Conservation (phyloP, 2,888 invertebrate genomes). For the Agrochola circellaris region DNA sequence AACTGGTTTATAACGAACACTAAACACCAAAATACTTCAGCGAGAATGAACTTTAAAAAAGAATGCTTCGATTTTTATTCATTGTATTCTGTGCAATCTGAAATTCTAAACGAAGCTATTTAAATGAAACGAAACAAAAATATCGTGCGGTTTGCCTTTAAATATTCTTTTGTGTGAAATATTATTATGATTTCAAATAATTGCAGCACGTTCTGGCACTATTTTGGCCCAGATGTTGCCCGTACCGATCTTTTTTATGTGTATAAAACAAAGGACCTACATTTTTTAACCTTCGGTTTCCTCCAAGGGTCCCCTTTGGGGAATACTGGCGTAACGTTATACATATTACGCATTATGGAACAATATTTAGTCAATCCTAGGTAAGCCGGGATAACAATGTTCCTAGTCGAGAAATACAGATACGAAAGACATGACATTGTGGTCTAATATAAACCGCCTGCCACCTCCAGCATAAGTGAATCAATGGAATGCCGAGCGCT, state of each 20-base stretch:
- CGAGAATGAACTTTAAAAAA: neutral
- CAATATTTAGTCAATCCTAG: neutral
- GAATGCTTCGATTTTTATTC: slow-evolving; percentile 11
- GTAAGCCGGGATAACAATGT: neutral
- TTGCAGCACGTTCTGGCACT: neutral
- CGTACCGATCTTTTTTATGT: too few relatives aligned
- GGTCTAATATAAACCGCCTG: neutral
- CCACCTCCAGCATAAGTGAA: neutral
- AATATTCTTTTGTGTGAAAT: slow-evolving; percentile 19
- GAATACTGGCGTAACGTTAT: neutral
- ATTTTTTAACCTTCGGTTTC: neutral
- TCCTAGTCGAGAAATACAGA: neutral
- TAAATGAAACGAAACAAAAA: slow-evolving; percentile 9
- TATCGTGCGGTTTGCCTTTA: neutral
- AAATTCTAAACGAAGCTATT: slow-evolving; percentile 26
- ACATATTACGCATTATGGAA: neutral
- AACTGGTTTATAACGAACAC: slow-evolving; percentile 22
- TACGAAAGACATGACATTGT: neutral
- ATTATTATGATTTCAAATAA: neutral
- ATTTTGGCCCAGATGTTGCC: neutral
- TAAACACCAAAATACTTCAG: neutral
- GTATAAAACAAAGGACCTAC: neutral
- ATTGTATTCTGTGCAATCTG: slow-evolving; percentile 1
- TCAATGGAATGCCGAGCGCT: slow-evolving; percentile 17
- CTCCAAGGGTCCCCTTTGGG: neutral